Conservation (phyloP, 1,140 invertebrate species). For the Cydia amplana region DNA sequence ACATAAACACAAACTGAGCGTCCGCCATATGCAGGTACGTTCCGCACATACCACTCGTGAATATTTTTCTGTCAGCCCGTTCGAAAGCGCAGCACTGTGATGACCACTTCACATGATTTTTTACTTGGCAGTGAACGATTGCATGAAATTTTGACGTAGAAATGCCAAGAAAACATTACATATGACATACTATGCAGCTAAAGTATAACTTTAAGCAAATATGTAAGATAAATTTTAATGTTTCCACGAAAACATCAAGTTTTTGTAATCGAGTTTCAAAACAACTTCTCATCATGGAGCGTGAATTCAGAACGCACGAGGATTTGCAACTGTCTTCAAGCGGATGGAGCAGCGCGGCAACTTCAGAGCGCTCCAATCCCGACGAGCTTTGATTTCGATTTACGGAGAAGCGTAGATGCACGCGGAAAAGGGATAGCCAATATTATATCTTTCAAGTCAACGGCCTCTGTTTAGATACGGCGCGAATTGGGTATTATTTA, state of each 20-base stretch:
- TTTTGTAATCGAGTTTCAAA: not conserved
- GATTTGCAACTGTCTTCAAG: slow-evolving; percentile 58
- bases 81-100: slow-evolving; percentile 44
- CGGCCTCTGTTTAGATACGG: slow-evolving; percentile 70
- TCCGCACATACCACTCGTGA: slow-evolving; percentile 60
- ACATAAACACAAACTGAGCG: slow-evolving; percentile 78
- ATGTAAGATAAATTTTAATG: not conserved
- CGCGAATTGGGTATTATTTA: slow-evolving; percentile 52
- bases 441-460: slow-evolving; percentile 75
- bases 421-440: slow-evolving; percentile 57
- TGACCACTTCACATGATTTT: not conserved
- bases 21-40: slow-evolving; percentile 77
- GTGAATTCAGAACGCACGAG: slow-evolving; percentile 55
- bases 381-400: slow-evolving; percentile 79
- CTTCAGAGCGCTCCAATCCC: slow-evolving; percentile 70
- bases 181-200: not conserved
- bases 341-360: slow-evolving; percentile 47
- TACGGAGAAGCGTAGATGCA: slow-evolving; percentile 72
- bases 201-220: not conserved
- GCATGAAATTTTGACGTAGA: not conserved
- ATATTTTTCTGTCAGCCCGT: slow-evolving; percentile 48
- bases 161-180: not conserved
- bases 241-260: not conserved
- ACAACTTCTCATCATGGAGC: not conserved
- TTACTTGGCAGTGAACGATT: not conserved